These are phyloP conservation scores for Glyptemys insculpta DNA, from an alignment of 2,797 vertebrate genomes.

Conservation along the genomic window DNA sequence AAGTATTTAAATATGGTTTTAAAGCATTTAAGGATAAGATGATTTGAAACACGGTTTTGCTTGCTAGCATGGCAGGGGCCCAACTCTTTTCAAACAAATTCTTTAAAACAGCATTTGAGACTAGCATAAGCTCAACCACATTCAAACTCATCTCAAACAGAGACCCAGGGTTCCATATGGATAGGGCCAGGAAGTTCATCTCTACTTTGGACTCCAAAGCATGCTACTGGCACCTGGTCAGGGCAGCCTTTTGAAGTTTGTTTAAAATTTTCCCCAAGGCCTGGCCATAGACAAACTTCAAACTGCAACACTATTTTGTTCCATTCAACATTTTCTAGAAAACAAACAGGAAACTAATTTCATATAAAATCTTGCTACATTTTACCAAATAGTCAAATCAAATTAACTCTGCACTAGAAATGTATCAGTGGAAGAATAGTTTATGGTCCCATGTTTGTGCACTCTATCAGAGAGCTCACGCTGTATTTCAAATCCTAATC, in stretches of 20 bases:
- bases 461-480: background rate
- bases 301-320: background rate
- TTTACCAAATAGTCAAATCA: background rate
- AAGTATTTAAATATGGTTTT: background rate
- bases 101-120: background rate
- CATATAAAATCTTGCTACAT: background rate
- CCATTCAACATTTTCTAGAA: background rate
- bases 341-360: background rate
- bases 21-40: background rate
- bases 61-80: background rate
- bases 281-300: background rate
- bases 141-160: background rate
- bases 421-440: background rate
- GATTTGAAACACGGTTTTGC: background rate
- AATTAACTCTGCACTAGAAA: fast-evolving
- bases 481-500: fast-evolving
- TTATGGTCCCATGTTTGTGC: background rate
- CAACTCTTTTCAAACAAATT: background rate
- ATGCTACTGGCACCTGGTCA: fast-evolving
- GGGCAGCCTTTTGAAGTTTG: background rate
- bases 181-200: background rate
- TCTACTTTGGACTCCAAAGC: background rate
- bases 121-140: background rate
- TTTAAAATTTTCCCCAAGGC: background rate
- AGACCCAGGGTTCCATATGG: fast-evolving